These are phyloP conservation scores for Biston stratarius DNA, from an alignment of 2,888 invertebrate species.

Conservation along the genomic window DNA sequence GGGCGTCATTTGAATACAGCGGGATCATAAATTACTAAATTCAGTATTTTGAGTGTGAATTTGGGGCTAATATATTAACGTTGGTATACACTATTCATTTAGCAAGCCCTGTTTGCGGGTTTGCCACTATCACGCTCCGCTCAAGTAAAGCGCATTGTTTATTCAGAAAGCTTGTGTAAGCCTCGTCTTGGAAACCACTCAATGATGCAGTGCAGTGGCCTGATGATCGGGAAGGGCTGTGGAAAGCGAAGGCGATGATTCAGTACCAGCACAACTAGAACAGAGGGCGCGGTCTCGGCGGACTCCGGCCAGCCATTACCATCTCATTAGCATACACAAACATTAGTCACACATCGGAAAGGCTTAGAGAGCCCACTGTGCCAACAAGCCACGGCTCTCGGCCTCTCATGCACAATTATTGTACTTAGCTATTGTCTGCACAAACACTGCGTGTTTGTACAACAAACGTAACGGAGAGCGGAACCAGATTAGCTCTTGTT, in stretches of 20 bases:
- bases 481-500: constrained; percentile 80
- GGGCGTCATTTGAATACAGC: constrained; percentile 10
- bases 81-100: constrained; percentile 48
- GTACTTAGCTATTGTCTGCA: constrained; percentile 81
- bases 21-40: constrained; percentile 21
- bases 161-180: constrained; percentile 73
- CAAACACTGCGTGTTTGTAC: constrained; percentile 75
- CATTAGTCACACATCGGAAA: constrained; percentile 79
- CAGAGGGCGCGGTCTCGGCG: constrained; percentile 33
- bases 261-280: constrained; percentile 60
- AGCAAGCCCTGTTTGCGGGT: constrained; percentile 44
- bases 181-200: constrained; percentile 62
- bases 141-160: constrained; percentile 65
- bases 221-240: constrained; percentile 65
- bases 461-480: constrained; percentile 78
- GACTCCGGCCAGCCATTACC: constrained; percentile 67
- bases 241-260: constrained; percentile 73
- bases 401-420: constrained; percentile 81
- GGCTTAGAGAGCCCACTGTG: constrained; percentile 76
- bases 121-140: constrained; percentile 47
- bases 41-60: constrained; percentile 25
- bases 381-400: constrained; percentile 72
- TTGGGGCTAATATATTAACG: constrained; percentile 27
- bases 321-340: constrained; percentile 84
- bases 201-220: constrained; percentile 59